Percentiles rank a stretch among this genome's conserved stretches.
Conservation (phyloP, 2,797 vertebrate genomes). For the Cyprinodon diabolis region DNA sequence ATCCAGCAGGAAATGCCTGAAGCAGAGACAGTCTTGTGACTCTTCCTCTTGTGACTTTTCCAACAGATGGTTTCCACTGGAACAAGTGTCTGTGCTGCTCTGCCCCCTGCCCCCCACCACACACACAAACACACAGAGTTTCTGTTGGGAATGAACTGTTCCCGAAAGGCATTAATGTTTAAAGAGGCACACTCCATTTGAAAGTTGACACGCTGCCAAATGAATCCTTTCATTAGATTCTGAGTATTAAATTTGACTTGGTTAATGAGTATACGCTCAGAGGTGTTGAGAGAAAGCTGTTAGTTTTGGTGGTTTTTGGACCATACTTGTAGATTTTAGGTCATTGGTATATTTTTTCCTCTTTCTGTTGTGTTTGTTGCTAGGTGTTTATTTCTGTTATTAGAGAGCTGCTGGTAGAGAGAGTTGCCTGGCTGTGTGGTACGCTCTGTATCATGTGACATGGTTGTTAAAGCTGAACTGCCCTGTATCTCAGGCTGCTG, state of each 20-base stretch:
- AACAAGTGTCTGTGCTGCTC: constrained; percentile 76
- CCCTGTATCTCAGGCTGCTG: constrained; percentile 84
- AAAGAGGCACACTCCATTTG: constrained; percentile 50
- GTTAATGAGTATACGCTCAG: not conserved
- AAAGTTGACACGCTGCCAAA: constrained; percentile 27
- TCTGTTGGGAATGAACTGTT: constrained; percentile 59
- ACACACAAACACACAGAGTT: not conserved
- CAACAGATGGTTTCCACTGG: constrained; percentile 82
- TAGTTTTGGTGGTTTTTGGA: not conserved
- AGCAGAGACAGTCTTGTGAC: constrained; percentile 82
- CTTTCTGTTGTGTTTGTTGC: not conserved
- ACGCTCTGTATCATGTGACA: constrained; percentile 27
- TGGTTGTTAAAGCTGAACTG: constrained; percentile 6
- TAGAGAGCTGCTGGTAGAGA: constrained; percentile 6
- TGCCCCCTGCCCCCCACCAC: constrained; percentile 48
- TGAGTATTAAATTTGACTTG: not conserved
- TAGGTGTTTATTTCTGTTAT: constrained; percentile 10
- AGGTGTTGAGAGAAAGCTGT: not conserved
- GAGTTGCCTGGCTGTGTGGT: not conserved
- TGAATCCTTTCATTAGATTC: not conserved
- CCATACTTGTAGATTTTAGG: not conserved
- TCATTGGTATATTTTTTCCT: not conserved
- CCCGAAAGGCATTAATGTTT: constrained; percentile 63
- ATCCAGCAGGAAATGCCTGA: constrained; percentile 83
- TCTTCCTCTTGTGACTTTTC: constrained; percentile 81